A percentile compares a stretch with the other conserved stretches of the same genome.
These are phyloP conservation scores for Adoxophyes honmai DNA, from an alignment of 1,140 invertebrate genomes.

Conservation along the genomic window DNA sequence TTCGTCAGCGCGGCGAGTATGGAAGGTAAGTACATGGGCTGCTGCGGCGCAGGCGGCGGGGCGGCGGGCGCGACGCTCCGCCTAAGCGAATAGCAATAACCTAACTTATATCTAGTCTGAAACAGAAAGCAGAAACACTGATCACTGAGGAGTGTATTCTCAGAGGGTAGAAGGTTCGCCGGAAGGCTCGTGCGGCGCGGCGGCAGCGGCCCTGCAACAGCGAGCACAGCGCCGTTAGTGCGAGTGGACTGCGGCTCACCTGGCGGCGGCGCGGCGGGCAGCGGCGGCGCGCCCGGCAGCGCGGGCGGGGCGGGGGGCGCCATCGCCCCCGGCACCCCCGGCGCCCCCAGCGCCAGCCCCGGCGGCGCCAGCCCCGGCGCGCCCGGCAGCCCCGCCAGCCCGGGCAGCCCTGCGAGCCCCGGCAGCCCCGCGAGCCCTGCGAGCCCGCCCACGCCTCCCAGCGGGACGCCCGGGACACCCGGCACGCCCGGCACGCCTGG, in stretches of 20 bases:
- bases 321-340: neutral
- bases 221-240: slow-evolving; percentile 20
- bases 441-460: neutral
- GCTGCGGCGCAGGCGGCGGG: slow-evolving; percentile 31
- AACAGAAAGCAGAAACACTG: slow-evolving; percentile 70
- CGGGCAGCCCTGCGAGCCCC: neutral
- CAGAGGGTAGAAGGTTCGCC: slow-evolving; percentile 2
- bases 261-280: slow-evolving; percentile 26
- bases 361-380: neutral
- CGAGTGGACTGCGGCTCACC: slow-evolving; percentile 13
- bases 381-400: neutral
- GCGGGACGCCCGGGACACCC: neutral
- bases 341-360: neutral
- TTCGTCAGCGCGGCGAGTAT: slow-evolving; percentile 38
- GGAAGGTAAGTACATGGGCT: slow-evolving; percentile 56
- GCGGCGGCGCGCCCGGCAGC: slow-evolving; percentile 14
- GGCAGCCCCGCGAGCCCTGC: slow-evolving; percentile 8
- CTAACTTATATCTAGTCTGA: slow-evolving; percentile 69
- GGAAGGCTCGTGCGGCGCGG: neutral
- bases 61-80: slow-evolving; percentile 26
- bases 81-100: slow-evolving; percentile 47
- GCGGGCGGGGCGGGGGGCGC: neutral
- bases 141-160: slow-evolving; percentile 47
- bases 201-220: slow-evolving; percentile 20
- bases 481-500: neutral